Conservation (phyloP, 2,113 vertebrate genomes). For the Anolis sagrei region DNA sequence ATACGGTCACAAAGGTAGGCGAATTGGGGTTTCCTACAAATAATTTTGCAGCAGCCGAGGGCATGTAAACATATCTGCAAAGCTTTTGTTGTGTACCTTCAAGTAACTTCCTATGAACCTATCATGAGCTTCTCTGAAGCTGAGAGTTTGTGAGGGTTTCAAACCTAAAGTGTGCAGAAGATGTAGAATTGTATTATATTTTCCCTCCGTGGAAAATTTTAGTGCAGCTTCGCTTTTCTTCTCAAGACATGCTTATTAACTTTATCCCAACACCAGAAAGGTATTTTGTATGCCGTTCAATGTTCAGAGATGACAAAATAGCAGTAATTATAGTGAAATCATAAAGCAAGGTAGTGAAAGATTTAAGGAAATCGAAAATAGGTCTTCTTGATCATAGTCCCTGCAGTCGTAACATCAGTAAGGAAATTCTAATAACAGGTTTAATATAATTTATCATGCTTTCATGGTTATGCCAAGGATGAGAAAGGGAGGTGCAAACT, state of each 20-base stretch:
- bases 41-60: no score
- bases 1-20: no score
- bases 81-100: no score
- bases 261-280: neutral
- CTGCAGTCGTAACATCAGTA: neutral
- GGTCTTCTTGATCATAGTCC: conserved; percentile 1
- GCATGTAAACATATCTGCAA: no score
- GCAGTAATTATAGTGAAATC: conserved; percentile 5
- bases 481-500: neutral
- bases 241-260: neutral
- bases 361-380: conserved; percentile 12
- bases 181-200: neutral
- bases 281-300: conserved; percentile 12
- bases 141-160: neutral
- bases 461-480: neutral
- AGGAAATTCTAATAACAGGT: conserved; percentile 13
- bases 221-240: neutral
- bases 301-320: neutral
- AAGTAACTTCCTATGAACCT: no score
- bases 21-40: no score
- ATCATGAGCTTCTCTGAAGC: neutral
- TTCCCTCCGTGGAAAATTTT: neutral
- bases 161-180: neutral
- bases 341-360: conserved; percentile 10
- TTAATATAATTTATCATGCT: conserved; percentile 1